Conservation (phyloP, 2,113 vertebrate species). For the Bufo gargarizans region DNA sequence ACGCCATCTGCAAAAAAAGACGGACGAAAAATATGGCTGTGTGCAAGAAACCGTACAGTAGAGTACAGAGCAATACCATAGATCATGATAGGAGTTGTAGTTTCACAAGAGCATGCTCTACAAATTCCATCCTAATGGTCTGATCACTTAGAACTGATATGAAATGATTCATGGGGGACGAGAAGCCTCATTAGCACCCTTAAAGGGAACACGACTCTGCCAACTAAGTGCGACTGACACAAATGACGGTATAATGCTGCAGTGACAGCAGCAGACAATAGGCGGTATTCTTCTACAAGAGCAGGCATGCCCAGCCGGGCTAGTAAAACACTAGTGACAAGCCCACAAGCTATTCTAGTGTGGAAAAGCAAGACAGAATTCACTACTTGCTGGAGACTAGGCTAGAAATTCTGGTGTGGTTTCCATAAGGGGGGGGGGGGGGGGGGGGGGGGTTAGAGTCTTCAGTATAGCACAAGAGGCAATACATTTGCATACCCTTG, state of each 20-base stretch:
- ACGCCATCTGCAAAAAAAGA: too few species aligned
- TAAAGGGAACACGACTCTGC: neutral
- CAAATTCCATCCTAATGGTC: neutral
- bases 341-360: neutral
- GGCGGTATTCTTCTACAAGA: neutral
- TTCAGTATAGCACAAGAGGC: neutral
- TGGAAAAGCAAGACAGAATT: neutral
- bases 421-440: neutral
- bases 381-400: neutral
- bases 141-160: neutral
- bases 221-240: neutral
- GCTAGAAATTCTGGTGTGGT: slow-evolving; percentile 3
- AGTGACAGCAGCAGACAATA: neutral
- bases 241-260: neutral
- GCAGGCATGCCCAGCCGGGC: neutral
- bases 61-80: neutral
- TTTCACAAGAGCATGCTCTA: too few species aligned
- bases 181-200: neutral
- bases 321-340: neutral
- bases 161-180: neutral
- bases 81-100: neutral
- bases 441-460: neutral
- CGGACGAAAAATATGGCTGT: too few species aligned
- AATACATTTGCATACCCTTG: neutral
- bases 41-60: neutral